Percentiles rank a stretch among this genome's conserved stretches.
Conservation (phyloP, 2,797 vertebrate genomes). For the Pithecia hirsuta region DNA sequence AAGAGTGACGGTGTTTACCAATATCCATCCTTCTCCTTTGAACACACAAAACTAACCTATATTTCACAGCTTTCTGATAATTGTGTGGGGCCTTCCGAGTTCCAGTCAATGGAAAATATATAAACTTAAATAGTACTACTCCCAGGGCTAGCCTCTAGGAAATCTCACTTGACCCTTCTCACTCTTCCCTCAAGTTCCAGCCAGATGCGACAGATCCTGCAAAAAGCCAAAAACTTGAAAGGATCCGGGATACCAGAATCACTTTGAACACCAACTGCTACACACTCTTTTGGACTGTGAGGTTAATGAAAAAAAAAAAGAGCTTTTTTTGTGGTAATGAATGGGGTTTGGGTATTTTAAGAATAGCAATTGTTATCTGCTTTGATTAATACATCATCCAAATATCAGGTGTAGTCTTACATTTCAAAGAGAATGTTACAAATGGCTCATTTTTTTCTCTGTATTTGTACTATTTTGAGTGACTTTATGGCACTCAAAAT, state of each 20-base stretch:
- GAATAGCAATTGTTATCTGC: background rate
- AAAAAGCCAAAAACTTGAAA: accelerated
- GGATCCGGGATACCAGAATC: background rate
- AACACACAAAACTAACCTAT: background rate
- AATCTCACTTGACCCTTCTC: background rate
- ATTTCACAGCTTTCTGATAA: background rate
- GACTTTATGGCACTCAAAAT: background rate
- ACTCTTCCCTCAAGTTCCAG: background rate
- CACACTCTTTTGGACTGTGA: background rate
- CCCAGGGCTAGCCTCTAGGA: background rate
- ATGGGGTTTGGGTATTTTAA: background rate
- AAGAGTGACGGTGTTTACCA: background rate
- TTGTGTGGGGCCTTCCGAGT: background rate
- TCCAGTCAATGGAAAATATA: background rate
- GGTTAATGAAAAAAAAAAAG: background rate
- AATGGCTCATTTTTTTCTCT: background rate
- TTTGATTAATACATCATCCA: background rate
- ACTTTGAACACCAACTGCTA: background rate
- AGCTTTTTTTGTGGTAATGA: background rate
- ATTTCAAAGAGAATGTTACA: background rate
- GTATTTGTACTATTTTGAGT: background rate
- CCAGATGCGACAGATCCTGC: background rate
- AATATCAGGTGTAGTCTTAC: background rate
- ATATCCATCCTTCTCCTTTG: background rate
- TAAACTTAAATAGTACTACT: background rate